phyloP scores from a whole-genome alignment of 2,888 invertebrate genomes.

The Pseudococcus longispinus region DNA sequence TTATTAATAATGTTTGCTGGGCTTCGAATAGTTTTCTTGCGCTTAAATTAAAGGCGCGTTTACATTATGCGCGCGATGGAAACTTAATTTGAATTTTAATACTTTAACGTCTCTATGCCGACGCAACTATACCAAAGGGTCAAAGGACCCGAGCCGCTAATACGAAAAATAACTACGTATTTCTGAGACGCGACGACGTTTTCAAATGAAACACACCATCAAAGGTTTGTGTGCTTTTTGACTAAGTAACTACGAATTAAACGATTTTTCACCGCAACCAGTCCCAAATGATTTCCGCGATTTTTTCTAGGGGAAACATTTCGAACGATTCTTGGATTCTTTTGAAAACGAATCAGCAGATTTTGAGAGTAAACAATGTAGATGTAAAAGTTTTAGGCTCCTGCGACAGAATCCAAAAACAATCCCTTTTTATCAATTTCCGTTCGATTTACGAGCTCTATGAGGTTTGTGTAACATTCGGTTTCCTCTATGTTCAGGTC shows the following conservation, averaged over 20 bases:
- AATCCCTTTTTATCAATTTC: neutral
- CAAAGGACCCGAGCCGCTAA: neutral
- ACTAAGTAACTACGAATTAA: neutral
- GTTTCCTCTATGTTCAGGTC: neutral
- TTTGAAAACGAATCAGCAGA: neutral
- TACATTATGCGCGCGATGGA: conserved; percentile 12
- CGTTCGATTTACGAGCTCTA: neutral
- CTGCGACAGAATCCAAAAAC: neutral
- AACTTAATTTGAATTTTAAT: conserved; percentile 34
- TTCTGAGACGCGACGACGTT: neutral
- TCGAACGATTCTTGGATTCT: neutral
- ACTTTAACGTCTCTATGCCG: conserved; percentile 12
- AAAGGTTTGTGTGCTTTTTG: neutral
- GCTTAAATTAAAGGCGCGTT: conserved; percentile 38
- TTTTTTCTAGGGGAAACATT: no score
- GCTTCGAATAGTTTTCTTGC: conserved; percentile 28
- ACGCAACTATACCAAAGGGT: neutral
- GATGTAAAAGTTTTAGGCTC: neutral
- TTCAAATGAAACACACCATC: neutral
- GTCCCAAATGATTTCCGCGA: neutral
- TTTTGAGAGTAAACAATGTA: neutral
- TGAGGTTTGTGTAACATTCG: neutral
- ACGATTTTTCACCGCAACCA: neutral
- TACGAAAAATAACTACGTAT: neutral
- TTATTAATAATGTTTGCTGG: conserved; percentile 41